phyloP scores from a whole-genome alignment of 2,113 vertebrate species.

The Hippopotamus amphibius region DNA sequence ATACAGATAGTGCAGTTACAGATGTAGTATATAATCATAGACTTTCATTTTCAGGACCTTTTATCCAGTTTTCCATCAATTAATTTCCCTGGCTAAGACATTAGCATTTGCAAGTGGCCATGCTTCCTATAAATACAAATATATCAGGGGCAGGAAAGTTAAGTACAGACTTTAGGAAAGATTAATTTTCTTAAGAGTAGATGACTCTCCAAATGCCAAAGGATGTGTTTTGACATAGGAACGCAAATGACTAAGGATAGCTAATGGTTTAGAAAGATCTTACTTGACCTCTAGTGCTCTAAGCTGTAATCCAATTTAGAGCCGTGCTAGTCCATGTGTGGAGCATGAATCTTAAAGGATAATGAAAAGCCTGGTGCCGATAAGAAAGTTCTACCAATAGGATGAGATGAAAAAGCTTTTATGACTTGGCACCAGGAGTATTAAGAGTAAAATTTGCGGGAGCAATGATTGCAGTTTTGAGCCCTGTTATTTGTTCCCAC shows the following conservation, averaged over 20 bases:
- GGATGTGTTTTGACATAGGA: background rate
- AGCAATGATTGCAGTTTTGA: conserved; percentile 51
- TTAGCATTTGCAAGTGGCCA: background rate
- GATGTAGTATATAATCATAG: background rate
- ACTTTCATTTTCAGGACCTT: background rate
- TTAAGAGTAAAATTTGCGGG: conserved; percentile 38
- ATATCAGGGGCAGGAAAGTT: background rate
- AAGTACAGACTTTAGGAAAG: background rate
- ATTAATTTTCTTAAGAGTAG: conserved; percentile 38
- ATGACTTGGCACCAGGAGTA: conserved; percentile 1
- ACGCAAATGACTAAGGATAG: conserved; percentile 32
- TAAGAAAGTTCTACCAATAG: background rate
- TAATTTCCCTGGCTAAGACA: background rate
- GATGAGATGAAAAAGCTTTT: background rate
- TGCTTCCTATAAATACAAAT: background rate
- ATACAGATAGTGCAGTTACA: background rate
- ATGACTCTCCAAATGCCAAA: conserved; percentile 27
- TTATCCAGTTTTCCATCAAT: background rate
- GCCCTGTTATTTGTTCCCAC: conserved; percentile 26
- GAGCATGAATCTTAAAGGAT: conserved; percentile 43
- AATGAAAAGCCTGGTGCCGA: background rate
- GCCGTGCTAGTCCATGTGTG: background rate
- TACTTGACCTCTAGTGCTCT: conserved; percentile 12
- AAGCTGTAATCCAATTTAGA: conserved; percentile 63
- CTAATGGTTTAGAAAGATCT: conserved; percentile 49